Base-by-base conservation (phyloP, 23 tunicate species). In the Styela plicata region DNA sequence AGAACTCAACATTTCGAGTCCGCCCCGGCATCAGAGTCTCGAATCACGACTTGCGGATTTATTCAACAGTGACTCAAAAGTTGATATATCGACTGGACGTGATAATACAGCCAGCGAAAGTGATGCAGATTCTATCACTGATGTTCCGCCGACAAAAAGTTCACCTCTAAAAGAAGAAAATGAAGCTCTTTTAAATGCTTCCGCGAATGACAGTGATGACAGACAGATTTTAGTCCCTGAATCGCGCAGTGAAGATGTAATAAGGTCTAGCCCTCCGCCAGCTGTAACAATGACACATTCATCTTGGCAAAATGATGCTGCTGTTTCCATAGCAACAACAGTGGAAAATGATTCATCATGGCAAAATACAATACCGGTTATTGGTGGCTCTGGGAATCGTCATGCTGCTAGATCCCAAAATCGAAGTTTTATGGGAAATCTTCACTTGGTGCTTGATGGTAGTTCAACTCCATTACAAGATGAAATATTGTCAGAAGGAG, bases 21-120 rank as follows among this genome's bases (percentile, higher is more conserved):
- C 97, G 28, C 97, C 97, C 10, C 85, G 97, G 1, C 83, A 83
- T 33, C 97, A 87, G 70, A 91, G 97, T 83, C 86, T 91, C 1
- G 97, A 91, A 7, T 91, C 97, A 19, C 77, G 97, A 63, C 83
- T 91, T 16, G 97, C 97, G 1, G 97, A 91, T 36, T 23, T 91
- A 1, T 91, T 91, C 74, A 84, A 66, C 69, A 20, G 36, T 0
- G 74, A 63, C 10, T 24, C 33, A 24, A 84, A 74, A 37, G 85
- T 52, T 19, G 80, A 71, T 1, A 32, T 78, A 5, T 44, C 44
- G 22, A 31, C 69, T 19, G 78, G 33, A 18, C 7, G 21, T 2
- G 82, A 84, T 0, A 74, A 84, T n/a, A 86, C 70, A 10, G 89
- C 86, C 30, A 73, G 74, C 24, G 90, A 83, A 5, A 91, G 97